Percentiles rank a stretch among this genome's conserved stretches.
These are phyloP conservation scores for Megaceryle maxima DNA, from an alignment of 2,113 vertebrate genomes.

Conservation along the genomic window DNA sequence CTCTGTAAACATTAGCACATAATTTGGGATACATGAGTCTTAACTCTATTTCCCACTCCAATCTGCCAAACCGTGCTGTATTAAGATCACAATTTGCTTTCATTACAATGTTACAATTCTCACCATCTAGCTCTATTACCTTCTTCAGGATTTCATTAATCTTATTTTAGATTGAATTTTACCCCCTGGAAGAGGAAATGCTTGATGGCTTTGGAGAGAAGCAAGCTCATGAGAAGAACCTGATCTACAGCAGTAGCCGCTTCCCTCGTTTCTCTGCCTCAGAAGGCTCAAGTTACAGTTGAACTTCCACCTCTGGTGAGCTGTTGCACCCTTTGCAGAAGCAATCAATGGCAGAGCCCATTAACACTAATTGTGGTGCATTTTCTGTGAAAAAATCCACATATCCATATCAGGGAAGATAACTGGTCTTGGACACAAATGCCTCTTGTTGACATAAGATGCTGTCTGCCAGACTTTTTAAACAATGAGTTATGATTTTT, in stretches of 20 bases:
- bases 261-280: neutral
- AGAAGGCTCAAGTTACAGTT: neutral
- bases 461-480: neutral
- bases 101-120: neutral
- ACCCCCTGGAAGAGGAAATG: neutral
- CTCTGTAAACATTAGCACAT: neutral
- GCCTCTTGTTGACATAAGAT: neutral
- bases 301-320: neutral
- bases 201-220: neutral
- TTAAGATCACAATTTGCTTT: neutral
- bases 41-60: neutral
- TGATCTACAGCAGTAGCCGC: neutral
- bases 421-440: neutral
- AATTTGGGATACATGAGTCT: neutral
- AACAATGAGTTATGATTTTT: neutral
- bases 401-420: neutral
- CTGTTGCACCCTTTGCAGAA: neutral
- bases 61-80: neutral
- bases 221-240: neutral
- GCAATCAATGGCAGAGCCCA: neutral
- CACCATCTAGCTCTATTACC: neutral
- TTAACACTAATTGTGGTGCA: neutral
- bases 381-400: neutral
- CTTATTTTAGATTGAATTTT: neutral
- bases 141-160: neutral